Evolutionary conservation across 2,888 invertebrate genomes (phyloP).

Genomic region (Pseudeuparius sepicola): DNA sequence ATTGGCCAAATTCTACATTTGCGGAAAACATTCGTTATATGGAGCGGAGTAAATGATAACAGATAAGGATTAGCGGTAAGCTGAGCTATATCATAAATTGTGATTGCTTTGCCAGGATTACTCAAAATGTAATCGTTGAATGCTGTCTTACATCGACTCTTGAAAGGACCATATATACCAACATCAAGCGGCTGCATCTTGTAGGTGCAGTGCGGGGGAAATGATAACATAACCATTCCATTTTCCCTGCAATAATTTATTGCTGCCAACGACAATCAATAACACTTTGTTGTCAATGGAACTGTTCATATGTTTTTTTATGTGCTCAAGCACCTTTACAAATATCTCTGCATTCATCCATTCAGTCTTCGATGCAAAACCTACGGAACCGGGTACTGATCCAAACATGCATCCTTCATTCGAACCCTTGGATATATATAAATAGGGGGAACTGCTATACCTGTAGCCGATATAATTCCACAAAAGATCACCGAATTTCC

Average conservation of each 20-base stretch:
- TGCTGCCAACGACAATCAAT: no score
- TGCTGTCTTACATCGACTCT: conserved; percentile 25
- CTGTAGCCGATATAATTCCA: conserved; percentile 24
- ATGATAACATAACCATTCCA: conserved; percentile 29
- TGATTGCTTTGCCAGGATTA: conserved; percentile 25
- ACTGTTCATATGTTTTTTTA: conserved; percentile 14
- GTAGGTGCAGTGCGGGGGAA: conserved; percentile 31
- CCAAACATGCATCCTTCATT: conserved; percentile 22
- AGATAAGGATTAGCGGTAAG: conserved; percentile 19
- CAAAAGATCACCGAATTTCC: conserved; percentile 25
- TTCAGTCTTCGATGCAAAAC: conserved; percentile 14
- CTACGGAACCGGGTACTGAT: conserved; percentile 19
- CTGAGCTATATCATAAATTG: conserved; percentile 24
- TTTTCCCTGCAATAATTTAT: conserved; percentile 28
- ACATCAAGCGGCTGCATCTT: conserved; percentile 30
- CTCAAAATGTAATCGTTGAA: conserved; percentile 24
- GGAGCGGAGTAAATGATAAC: no score
- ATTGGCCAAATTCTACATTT: no score
- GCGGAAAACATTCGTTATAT: no score
- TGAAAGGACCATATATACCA: conserved; percentile 31
- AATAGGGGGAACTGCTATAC: conserved; percentile 24
- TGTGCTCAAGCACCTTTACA: conserved; percentile 12
- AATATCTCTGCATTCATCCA: conserved; percentile 17
- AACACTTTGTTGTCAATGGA: no score
- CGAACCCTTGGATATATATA: conserved; percentile 26